A percentile compares a stretch with the other conserved stretches of the same genome.
Conservation (phyloP, 2,888 invertebrate genomes). For the Andrena camellia region DNA sequence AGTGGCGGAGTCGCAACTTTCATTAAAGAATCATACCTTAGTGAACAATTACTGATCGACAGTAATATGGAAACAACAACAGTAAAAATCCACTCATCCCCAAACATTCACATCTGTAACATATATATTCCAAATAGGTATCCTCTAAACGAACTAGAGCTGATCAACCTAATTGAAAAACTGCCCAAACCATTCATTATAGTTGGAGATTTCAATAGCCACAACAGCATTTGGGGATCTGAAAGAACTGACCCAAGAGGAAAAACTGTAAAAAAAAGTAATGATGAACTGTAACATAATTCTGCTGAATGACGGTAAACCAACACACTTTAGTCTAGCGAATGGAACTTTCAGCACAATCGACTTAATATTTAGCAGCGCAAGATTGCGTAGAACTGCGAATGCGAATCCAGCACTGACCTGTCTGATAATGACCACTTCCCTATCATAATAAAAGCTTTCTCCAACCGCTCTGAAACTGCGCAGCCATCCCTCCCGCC, state of each 20-base stretch:
- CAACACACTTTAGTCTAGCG: slow-evolving; percentile 3
- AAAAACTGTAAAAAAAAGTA: slow-evolving; percentile 58
- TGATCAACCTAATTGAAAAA: slow-evolving; percentile 55
- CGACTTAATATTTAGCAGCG: neutral
- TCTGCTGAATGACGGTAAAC: neutral
- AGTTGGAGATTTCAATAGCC: slow-evolving; percentile 67
- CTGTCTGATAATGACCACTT: slow-evolving; percentile 14
- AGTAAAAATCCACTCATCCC: neutral
- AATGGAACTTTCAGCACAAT: slow-evolving; percentile 8
- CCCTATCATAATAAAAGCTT: slow-evolving; percentile 8
- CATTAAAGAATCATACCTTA: neutral
- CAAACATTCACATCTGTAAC: slow-evolving; percentile 44
- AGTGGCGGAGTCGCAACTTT: neutral
- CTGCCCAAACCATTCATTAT: slow-evolving; percentile 65
- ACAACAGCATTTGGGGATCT: slow-evolving; percentile 60
- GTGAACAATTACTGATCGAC: neutral
- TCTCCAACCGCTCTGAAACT: neutral
- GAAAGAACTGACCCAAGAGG: slow-evolving; percentile 52
- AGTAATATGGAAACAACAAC: slow-evolving; percentile 49
- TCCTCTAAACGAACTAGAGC: neutral
- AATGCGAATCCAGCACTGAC: neutral
- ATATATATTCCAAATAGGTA: slow-evolving; percentile 54
- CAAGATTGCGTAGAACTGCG: neutral
- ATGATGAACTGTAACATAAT: neutral
- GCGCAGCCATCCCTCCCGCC: neutral